These are phyloP conservation scores for Planococcus citri DNA, from an alignment of 1,140 invertebrate genomes.

Conservation along the genomic window DNA sequence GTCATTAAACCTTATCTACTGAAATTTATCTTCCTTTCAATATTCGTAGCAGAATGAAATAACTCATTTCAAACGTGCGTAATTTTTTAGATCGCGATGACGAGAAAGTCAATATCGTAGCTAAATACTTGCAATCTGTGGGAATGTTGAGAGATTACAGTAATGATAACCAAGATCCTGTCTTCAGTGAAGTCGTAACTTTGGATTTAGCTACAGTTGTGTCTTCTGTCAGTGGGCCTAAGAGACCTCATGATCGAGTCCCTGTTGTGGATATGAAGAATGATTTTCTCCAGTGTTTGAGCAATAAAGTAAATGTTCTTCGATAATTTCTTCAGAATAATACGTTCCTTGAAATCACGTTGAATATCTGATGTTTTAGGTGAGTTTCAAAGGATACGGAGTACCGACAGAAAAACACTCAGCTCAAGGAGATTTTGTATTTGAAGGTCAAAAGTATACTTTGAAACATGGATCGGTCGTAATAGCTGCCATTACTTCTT, in stretches of 20 bases:
- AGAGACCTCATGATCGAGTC: conserved; percentile 91
- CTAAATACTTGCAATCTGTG: conserved; percentile 67
- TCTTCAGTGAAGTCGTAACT: conserved; percentile 75
- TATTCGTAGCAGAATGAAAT: too few relatives aligned
- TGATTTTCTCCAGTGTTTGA: conserved; percentile 77
- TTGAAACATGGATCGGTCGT: conserved; percentile 87
- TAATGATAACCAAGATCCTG: conserved; percentile 63
- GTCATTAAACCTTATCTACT: too few relatives aligned
- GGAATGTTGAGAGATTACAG: conserved; percentile 76
- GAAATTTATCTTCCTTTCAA: too few relatives aligned
- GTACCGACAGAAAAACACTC: conserved; percentile 53
- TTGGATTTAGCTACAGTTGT: conserved; percentile 81
- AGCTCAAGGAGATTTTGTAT: conserved; percentile 58
- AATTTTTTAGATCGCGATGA: conserved; percentile 57
- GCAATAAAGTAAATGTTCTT: conserved; percentile 61
- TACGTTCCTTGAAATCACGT: neutral
- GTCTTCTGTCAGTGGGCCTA: conserved; percentile 90
- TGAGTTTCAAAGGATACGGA: conserved; percentile 92
- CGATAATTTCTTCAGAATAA: too few relatives aligned
- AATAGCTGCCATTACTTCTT: conserved; percentile 94
- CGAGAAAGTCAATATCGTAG: conserved; percentile 69
- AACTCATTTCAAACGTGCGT: conserved; percentile 10
- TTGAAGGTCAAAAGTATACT: conserved; percentile 67
- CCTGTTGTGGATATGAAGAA: conserved; percentile 77
- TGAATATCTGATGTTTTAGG: conserved; percentile 40